Base-by-base conservation (phyloP, 1,140 invertebrate species). In the Hyles euphorbiae region DNA sequence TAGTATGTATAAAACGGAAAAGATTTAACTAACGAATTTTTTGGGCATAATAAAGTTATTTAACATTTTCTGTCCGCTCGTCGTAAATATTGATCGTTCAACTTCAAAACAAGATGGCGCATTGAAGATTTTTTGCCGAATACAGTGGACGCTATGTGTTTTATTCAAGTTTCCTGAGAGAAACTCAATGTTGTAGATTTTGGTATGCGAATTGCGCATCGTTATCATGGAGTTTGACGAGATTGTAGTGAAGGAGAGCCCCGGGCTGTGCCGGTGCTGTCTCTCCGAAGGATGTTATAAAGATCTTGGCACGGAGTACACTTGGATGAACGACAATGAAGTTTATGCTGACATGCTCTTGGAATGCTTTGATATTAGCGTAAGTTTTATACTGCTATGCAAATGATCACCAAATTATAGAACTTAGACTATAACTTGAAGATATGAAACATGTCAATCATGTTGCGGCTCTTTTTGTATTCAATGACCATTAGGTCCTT, bases 351-450 rank as follows among this genome's bases (percentile, higher is more conserved):
- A 88, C 78, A 86, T 88, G 81, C 60, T 88, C 6, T 62, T 88
- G 34, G 85, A 88, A 75, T 88, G 85, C 60, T 88, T 88, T 46
- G 85, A 88, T 79, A 86, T 88, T 61, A 78, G 83, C 56, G 85
- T 88, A 74, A 80, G 85, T 84, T 10, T n/a, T 6, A 7, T 53
- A 3, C 34, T 36, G 9, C 6, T 36, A 53, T n/a, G 10, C 11
- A 53, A 8, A 40, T 8, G 0, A 40, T 40, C 36, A 8, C 36
- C 8, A 40, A 40, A 40, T 40, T 40, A 40, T 5, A 40, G 22
- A 22, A 22, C 22, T 22, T 22, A 22, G 22, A 22, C 22, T 22
- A 1, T 22, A 22, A 22, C 22, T 22, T 22, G 22, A 22, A 22
- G 22, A 22, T 22, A 22, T 22, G 22, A 22, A 22, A 22, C 22